Evolutionary conservation across 2,888 invertebrate genomes (phyloP).

Genomic region (Celastrina argiolus): DNA sequence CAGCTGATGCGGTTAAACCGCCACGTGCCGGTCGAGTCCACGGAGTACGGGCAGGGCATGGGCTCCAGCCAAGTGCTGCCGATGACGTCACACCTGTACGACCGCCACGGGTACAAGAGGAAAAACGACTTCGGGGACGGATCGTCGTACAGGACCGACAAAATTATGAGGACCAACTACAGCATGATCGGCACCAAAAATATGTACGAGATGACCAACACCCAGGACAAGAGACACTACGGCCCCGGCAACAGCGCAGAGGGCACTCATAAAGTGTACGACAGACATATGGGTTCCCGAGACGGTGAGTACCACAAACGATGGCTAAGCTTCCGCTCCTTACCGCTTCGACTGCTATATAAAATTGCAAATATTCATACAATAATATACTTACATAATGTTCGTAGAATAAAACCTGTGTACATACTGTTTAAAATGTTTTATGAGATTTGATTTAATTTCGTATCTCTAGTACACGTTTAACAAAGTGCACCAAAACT

Average conservation of each 20-base stretch:
- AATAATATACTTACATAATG: constrained; percentile 4
- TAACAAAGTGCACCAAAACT: constrained; percentile 18
- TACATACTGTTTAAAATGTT: background rate
- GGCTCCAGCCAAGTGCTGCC: constrained; percentile 53
- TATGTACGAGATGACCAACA: constrained; percentile 48
- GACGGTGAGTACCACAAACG: constrained; percentile 56
- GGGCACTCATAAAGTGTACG: constrained; percentile 56
- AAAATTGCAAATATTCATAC: background rate
- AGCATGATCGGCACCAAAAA: constrained; percentile 54
- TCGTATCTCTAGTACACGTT: constrained; percentile 18
- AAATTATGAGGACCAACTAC: constrained; percentile 64
- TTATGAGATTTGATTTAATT: constrained; percentile 21
- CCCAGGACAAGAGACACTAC: constrained; percentile 53
- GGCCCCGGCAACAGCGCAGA: constrained; percentile 56
- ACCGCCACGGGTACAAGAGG: constrained; percentile 60
- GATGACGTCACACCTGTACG: constrained; percentile 59
- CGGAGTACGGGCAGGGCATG: constrained; percentile 59
- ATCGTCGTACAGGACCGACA: constrained; percentile 59
- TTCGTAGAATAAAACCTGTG: background rate
- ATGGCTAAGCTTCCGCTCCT: constrained; percentile 33
- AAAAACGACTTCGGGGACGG: constrained; percentile 66
- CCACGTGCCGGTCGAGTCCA: constrained; percentile 61
- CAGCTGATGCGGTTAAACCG: constrained; percentile 58
- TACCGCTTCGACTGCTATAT: constrained; percentile 29
- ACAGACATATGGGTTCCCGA: constrained; percentile 63